These are phyloP conservation scores for Bambusicola thoracicus DNA, from an alignment of 2,113 vertebrate genomes.

Conservation along the genomic window DNA sequence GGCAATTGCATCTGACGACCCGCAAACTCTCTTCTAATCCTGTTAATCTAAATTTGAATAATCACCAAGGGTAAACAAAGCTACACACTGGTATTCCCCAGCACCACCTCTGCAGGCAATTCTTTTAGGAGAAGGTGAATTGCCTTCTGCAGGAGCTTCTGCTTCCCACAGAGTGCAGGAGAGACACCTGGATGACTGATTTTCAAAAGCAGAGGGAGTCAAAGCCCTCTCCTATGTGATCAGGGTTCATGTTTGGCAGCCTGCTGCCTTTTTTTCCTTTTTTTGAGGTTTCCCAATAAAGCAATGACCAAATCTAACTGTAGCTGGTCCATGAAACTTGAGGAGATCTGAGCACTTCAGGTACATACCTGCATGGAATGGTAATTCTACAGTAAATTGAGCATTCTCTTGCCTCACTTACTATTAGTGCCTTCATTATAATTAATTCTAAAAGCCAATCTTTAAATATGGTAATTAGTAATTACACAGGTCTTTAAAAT, in stretches of 20 bases:
- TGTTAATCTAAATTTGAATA: neutral
- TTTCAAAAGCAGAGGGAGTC: neutral
- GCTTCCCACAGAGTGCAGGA: neutral
- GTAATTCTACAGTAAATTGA: neutral
- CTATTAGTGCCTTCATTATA: neutral
- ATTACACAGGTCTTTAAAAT: neutral
- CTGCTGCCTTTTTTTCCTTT: neutral
- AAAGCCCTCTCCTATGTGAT: neutral
- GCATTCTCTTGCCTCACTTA: neutral
- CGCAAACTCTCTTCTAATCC: neutral
- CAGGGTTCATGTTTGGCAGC: neutral
- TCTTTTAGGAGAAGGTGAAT: neutral
- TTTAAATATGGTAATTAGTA: conserved; percentile 8
- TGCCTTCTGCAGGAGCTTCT: neutral
- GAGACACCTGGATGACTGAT: fast-evolving
- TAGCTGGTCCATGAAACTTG: neutral
- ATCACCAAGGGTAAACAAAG: neutral
- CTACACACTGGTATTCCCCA: neutral
- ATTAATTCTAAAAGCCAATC: conserved; percentile 20
- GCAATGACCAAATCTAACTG: neutral
- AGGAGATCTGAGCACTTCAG: neutral
- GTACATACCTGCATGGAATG: neutral
- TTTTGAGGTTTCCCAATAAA: neutral
- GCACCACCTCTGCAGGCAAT: neutral
- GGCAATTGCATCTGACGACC: neutral